phyloP scores from a whole-genome alignment of 2,797 vertebrate genomes.

The Pristis pectinata region DNA sequence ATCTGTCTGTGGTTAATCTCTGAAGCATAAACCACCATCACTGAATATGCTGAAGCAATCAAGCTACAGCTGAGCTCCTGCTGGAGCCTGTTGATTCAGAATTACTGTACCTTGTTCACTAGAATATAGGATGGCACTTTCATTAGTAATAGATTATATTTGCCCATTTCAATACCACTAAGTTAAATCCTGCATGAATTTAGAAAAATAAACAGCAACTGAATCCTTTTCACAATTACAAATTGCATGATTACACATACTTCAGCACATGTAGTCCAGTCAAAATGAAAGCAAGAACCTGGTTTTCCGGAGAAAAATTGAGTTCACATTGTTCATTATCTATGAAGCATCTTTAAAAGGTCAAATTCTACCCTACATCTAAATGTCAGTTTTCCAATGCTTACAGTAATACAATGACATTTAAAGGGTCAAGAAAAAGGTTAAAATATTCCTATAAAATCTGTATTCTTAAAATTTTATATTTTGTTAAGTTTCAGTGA shows the following conservation, averaged over 20 bases:
- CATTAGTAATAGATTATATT: constrained; percentile 5
- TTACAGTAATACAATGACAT: constrained; percentile 78
- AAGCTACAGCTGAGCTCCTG: neutral
- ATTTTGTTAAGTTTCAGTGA: constrained; percentile 53
- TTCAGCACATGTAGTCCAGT: neutral
- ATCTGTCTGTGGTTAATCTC: neutral
- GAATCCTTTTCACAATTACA: neutral
- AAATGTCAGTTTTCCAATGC: constrained; percentile 73
- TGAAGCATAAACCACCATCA: neutral
- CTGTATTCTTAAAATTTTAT: constrained; percentile 52
- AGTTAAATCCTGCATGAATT: neutral
- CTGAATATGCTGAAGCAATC: neutral
- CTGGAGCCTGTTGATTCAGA: neutral
- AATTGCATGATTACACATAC: neutral
- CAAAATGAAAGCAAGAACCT: neutral
- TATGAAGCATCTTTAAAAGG: constrained; percentile 59
- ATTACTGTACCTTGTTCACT: neutral
- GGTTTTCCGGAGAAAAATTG: constrained; percentile 1
- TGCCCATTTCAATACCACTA: neutral
- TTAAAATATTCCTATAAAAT: constrained; percentile 79
- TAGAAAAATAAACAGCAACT: constrained; percentile 17
- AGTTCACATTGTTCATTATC: constrained; percentile 37
- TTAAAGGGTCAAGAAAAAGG: constrained; percentile 81
- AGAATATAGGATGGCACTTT: neutral
- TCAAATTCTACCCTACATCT: constrained; percentile 60